A percentile compares a stretch with the other conserved stretches of the same genome.
phyloP scores from a whole-genome alignment of 23 tunicate species.

The Ascidia mentula region DNA sequence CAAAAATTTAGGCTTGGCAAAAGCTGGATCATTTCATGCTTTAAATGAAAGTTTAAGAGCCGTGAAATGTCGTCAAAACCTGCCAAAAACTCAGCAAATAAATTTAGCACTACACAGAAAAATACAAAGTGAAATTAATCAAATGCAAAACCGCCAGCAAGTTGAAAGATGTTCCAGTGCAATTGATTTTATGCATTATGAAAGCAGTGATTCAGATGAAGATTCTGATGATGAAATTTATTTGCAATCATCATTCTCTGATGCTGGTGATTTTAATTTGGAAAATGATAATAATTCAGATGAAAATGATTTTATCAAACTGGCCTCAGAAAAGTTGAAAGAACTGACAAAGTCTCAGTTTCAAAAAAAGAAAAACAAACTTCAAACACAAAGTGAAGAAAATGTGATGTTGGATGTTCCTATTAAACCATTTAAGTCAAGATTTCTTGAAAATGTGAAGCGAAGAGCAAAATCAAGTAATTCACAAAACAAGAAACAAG shows the following conservation, averaged over 20 bases:
- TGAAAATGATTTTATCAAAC: not conserved
- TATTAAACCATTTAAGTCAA: constrained; percentile 4
- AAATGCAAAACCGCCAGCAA: not conserved
- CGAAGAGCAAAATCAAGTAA: not conserved
- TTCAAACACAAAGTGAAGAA: not conserved
- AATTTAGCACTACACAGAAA: constrained; percentile 40
- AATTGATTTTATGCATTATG: constrained; percentile 19
- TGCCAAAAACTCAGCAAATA: constrained; percentile 49
- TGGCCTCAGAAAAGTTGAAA: not conserved
- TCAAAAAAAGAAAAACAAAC: not conserved
- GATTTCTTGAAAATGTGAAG: not conserved
- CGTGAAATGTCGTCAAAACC: constrained; percentile 66
- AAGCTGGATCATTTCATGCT: constrained; percentile 45
- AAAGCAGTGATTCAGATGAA: not conserved
- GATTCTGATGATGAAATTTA: not conserved
- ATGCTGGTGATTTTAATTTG: constrained; percentile 5
- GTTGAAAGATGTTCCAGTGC: constrained; percentile 23
- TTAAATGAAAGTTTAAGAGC: constrained; percentile 69
- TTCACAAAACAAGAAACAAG: not conserved
- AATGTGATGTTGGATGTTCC: not conserved
- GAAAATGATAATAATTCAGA: not conserved
- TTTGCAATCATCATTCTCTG: not conserved
- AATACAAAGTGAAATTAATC: constrained; percentile 29
- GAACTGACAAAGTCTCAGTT: not conserved
- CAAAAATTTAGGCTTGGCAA: constrained; percentile 54